Evolutionary conservation across 2,113 vertebrate genomes (phyloP).

Genomic region (Tenebrosternarchus preto): DNA sequence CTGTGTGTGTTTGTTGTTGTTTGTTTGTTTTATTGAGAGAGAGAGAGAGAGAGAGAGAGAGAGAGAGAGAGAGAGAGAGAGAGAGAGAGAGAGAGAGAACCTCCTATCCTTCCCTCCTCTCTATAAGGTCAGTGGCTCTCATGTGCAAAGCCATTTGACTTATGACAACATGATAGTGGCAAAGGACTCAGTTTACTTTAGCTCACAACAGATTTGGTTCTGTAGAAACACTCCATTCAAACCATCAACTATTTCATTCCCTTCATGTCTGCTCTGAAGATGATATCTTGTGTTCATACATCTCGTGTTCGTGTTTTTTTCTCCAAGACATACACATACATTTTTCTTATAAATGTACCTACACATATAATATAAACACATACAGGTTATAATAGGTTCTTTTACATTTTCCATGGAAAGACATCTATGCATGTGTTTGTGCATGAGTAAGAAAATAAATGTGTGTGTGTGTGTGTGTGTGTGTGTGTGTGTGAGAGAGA

Average conservation of each 20-base stretch:
- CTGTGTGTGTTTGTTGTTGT: conserved; percentile 44
- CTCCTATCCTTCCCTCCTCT: conserved; percentile 1
- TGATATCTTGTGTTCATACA: neutral
- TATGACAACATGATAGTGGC: neutral
- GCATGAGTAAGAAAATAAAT: neutral
- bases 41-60: conserved; percentile 10
- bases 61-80: conserved; percentile 22
- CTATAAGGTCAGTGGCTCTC: conserved; percentile 15
- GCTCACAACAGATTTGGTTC: neutral
- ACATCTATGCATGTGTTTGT: neutral
- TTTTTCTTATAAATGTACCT: neutral
- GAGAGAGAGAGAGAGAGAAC: neutral
- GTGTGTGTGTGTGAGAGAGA: neutral
- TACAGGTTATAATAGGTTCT: no score
- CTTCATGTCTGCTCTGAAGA: conserved; percentile 3
- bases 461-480: neutral
- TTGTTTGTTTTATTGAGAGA: conserved; percentile 27
- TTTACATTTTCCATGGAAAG: neutral
- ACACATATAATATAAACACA: neutral
- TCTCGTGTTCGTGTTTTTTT: neutral
- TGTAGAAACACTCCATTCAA: no score
- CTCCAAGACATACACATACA: no score
- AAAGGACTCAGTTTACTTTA: conserved; percentile 9
- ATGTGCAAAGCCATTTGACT: conserved; percentile 24
- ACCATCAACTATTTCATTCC: no score